Conservation (phyloP, 2,797 vertebrate species). For the Xerus rutilus region DNA sequence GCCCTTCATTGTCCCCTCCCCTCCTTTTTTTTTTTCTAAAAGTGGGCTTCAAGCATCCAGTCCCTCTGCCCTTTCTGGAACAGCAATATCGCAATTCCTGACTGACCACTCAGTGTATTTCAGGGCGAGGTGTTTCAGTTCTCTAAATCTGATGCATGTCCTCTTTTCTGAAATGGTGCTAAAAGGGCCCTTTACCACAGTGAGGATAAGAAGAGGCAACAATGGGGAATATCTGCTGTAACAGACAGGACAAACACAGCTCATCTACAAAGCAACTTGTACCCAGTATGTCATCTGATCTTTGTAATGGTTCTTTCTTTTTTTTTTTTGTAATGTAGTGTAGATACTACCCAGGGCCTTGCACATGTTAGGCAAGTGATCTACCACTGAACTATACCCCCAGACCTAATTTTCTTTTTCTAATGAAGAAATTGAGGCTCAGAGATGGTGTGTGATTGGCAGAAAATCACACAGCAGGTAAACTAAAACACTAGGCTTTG, state of each 20-base stretch:
- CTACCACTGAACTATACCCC: not conserved
- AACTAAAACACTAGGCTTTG: not conserved
- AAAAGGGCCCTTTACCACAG: not conserved
- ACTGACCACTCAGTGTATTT: not conserved
- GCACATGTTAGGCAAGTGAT: not conserved
- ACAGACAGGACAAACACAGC: not conserved
- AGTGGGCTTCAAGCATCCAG: not conserved
- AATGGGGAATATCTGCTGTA: not conserved
- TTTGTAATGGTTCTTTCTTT: not conserved
- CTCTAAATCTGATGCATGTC: not conserved
- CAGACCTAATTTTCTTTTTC: not conserved
- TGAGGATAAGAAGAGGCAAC: not conserved
- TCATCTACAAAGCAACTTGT: not conserved
- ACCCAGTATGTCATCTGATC: not conserved
- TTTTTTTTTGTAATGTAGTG: not conserved
- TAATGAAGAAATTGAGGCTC: not conserved
- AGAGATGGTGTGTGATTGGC: not conserved
- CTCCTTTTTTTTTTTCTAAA: not conserved
- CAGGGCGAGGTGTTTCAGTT: not conserved
- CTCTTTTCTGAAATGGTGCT: not conserved
- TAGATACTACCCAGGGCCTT: not conserved
- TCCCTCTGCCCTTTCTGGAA: not conserved
- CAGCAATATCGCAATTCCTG: not conserved
- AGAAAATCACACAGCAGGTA: slow-evolving; percentile 8
- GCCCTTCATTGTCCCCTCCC: not conserved